Evolutionary conservation across 2,797 vertebrate species (phyloP).

Genomic region (Semotilus atromaculatus): DNA sequence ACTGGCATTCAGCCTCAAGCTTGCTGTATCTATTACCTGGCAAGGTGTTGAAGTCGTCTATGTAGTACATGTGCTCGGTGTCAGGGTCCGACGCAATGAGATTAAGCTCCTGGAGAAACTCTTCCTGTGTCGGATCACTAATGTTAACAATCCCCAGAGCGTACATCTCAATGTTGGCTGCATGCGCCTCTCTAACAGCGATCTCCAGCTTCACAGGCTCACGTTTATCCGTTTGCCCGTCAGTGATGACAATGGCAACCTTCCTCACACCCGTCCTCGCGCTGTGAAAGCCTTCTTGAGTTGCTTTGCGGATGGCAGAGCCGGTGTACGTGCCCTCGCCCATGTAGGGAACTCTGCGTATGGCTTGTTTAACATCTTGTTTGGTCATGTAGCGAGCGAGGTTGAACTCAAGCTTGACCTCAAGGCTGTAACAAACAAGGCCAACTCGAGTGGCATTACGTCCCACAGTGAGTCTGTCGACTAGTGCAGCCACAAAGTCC

Average conservation of each 20-base stretch:
- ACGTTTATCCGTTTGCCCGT: constrained; percentile 88
- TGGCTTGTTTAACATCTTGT: constrained; percentile 85
- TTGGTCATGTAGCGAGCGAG: constrained; percentile 79
- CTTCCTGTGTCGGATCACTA: constrained; percentile 82
- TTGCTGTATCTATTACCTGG: constrained; percentile 74
- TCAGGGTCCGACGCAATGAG: constrained; percentile 91
- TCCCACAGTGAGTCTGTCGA: constrained; percentile 88
- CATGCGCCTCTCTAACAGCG: constrained; percentile 86
- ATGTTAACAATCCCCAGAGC: constrained; percentile 89
- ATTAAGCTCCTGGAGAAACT: constrained; percentile 87
- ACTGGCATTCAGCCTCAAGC: not conserved
- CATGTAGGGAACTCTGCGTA: constrained; percentile 87
- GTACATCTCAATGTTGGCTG: constrained; percentile 91
- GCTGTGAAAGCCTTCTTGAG: constrained; percentile 86
- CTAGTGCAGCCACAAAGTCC: constrained; percentile 86
- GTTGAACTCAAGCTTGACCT: constrained; percentile 86
- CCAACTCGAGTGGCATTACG: constrained; percentile 89
- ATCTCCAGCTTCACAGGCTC: constrained; percentile 87
- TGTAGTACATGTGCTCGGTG: constrained; percentile 87
- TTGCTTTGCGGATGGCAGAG: constrained; percentile 88
- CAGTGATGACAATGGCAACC: constrained; percentile 89
- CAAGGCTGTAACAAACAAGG: constrained; percentile 89
- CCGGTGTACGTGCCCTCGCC: constrained; percentile 91
- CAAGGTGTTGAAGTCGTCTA: constrained; percentile 90
- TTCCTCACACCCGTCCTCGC: constrained; percentile 85